Conservation (phyloP, 2,888 invertebrate genomes). For the Sympetrum striolatum region DNA sequence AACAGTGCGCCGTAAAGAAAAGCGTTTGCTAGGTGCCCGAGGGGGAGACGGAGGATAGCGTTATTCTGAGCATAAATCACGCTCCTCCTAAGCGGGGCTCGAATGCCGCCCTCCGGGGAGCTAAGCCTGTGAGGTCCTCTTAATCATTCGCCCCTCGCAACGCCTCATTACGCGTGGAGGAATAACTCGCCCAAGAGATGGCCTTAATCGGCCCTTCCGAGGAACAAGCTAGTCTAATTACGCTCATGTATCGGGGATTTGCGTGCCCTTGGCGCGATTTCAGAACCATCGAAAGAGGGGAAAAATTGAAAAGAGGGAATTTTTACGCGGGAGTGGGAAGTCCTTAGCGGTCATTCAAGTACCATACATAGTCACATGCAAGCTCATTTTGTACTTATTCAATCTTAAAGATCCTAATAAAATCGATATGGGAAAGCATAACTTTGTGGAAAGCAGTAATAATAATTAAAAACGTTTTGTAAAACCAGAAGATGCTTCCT, state of each 20-base stretch:
- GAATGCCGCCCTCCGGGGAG: background rate
- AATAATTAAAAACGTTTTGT: too few relatives aligned
- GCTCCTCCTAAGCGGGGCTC: background rate
- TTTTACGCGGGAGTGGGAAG: background rate
- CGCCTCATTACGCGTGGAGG: background rate
- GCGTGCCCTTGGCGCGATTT: background rate
- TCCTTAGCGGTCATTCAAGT: too few relatives aligned
- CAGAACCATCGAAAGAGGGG: background rate
- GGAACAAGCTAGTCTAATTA: background rate
- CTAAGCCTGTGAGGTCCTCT: background rate
- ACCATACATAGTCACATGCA: too few relatives aligned
- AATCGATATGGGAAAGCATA: too few relatives aligned
- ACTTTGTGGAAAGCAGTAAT: too few relatives aligned
- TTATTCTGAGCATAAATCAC: background rate
- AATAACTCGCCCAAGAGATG: background rate
- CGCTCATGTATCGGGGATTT: background rate
- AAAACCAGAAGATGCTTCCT: too few relatives aligned
- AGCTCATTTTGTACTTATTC: too few relatives aligned
- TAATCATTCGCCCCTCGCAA: background rate
- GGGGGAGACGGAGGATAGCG: background rate
- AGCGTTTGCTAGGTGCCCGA: too few relatives aligned
- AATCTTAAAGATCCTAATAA: too few relatives aligned
- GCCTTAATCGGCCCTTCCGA: background rate
- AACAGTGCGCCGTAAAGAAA: too few relatives aligned
- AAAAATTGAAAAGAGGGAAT: background rate